Evolutionary conservation across 2,113 vertebrate genomes (phyloP).

Genomic region (Aleadryas rufinucha): DNA sequence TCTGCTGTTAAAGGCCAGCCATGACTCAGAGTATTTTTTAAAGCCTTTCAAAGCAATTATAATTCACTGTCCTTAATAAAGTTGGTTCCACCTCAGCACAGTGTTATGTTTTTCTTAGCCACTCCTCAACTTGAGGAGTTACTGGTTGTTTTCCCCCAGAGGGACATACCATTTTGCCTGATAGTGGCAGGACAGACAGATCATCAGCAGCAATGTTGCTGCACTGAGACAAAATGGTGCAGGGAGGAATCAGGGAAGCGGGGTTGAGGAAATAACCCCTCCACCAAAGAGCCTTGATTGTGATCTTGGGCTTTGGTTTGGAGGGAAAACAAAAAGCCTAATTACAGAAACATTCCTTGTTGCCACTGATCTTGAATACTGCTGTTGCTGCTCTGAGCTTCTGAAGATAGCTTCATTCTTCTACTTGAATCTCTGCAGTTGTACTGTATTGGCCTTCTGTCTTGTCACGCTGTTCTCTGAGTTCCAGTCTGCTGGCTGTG

Average conservation of each 20-base stretch:
- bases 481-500: not conserved
- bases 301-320: not conserved
- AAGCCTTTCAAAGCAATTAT: conserved; percentile 58
- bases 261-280: not conserved
- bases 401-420: conserved; percentile 5
- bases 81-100: conserved; percentile 55
- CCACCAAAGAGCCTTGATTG: not conserved
- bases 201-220: not conserved
- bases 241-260: not conserved
- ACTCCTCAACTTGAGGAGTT: not conserved
- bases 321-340: not conserved
- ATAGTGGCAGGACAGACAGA: not conserved
- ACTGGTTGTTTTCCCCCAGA: not conserved
- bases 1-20: conserved; percentile 45
- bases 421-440: conserved; percentile 49
- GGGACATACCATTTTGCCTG: not conserved
- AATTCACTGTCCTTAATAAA: conserved; percentile 72
- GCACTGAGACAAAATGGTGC: not conserved
- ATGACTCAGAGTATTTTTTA: conserved; percentile 39
- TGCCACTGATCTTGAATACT: conserved; percentile 3
- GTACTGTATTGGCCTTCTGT: conserved; percentile 27
- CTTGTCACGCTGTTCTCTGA: not conserved
- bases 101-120: conserved; percentile 48
- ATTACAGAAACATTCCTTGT: not conserved
- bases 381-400: conserved; percentile 15